Evolutionary conservation across 2,113 vertebrate species (phyloP).

Genomic region (Chloropsis cyanopogon): DNA sequence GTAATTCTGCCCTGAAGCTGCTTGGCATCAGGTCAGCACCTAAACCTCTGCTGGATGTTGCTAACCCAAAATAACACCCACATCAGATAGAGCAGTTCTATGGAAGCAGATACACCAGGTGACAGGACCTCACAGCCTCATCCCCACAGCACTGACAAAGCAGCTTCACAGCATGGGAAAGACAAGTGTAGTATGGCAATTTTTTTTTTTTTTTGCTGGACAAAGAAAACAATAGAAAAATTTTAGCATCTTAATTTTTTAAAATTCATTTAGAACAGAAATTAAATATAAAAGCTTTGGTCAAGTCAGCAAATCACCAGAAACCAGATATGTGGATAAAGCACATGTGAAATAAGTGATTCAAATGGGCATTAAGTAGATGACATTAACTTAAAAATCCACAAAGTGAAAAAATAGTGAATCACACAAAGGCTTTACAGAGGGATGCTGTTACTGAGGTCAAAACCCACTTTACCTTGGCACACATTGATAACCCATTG

Average conservation of each 20-base stretch:
- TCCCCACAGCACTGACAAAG: not conserved
- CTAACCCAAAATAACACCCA: not conserved
- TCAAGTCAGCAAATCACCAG: not conserved
- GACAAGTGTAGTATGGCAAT: fast-evolving
- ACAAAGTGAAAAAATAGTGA: not conserved
- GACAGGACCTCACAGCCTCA: not conserved
- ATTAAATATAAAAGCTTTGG: not conserved
- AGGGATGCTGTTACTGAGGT: conserved; percentile 17
- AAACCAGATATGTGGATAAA: not conserved
- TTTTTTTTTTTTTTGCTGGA: not conserved
- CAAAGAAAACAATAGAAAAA: not conserved
- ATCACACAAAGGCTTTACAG: not conserved
- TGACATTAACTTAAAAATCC: conserved; percentile 31
- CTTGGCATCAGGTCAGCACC: not conserved
- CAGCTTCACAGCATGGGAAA: not conserved
- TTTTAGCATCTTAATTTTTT: not conserved
- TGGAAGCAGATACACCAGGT: not conserved
- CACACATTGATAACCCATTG: not conserved
- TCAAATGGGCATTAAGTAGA: not conserved
- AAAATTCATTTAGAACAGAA: not conserved
- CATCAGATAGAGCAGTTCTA: not conserved
- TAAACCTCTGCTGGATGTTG: not conserved
- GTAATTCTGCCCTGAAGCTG: not conserved
- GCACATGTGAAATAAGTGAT: not conserved
- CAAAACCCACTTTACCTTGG: conserved; percentile 8